phyloP scores from a whole-genome alignment of 2,888 invertebrate species.

The Caenorhabditis plicata region DNA sequence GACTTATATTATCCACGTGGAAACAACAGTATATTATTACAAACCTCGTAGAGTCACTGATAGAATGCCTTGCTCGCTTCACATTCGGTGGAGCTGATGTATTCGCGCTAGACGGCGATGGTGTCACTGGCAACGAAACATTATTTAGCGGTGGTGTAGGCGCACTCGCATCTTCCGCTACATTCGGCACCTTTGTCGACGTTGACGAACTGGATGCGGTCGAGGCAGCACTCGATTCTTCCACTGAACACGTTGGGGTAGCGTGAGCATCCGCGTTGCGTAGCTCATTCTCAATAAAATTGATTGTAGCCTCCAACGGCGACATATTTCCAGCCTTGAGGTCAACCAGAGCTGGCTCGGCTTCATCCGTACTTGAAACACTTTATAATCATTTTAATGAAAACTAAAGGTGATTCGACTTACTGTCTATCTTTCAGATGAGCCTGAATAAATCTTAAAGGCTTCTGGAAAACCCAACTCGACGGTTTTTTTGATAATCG shows the following conservation, averaged over 20 bases:
- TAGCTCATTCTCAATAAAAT: slow-evolving; percentile 38
- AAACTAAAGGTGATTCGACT: neutral
- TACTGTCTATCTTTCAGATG: slow-evolving; percentile 34
- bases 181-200: neutral
- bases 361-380: slow-evolving; percentile 25
- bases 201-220: slow-evolving; percentile 14
- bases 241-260: slow-evolving; percentile 23
- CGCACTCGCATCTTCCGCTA: neutral
- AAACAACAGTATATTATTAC: no score
- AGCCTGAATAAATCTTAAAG: slow-evolving; percentile 42
- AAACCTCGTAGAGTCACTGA: no score
- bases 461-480: slow-evolving; percentile 39
- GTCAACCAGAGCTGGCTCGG: slow-evolving; percentile 12
- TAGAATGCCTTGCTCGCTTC: slow-evolving; percentile 2
- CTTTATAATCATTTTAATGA: neutral
- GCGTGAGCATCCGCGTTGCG: slow-evolving; percentile 20
- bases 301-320: slow-evolving; percentile 42
- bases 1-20: no score
- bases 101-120: slow-evolving; percentile 27
- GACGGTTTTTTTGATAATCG: slow-evolving; percentile 30
- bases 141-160: slow-evolving; percentile 21
- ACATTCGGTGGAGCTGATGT: slow-evolving; percentile 1
- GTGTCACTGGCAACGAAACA: slow-evolving; percentile 24
- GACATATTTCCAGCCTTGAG: slow-evolving; percentile 30
- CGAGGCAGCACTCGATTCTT: slow-evolving; percentile 18